phyloP scores from a whole-genome alignment of 2,888 invertebrate genomes.

The Amiota minor region DNA sequence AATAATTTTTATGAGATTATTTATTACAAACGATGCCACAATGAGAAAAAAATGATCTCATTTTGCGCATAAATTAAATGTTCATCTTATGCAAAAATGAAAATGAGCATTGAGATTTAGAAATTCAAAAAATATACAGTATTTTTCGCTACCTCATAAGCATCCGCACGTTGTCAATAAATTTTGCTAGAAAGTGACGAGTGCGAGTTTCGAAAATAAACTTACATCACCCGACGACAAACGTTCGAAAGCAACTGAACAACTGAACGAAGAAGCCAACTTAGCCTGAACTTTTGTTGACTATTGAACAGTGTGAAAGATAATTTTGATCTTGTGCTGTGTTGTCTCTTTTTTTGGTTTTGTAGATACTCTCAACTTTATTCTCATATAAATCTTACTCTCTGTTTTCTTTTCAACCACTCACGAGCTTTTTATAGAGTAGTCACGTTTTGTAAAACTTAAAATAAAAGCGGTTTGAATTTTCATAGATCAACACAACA shows the following conservation, averaged over 20 bases:
- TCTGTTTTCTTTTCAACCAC: too few species aligned
- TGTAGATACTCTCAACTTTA: too few species aligned
- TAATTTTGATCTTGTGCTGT: too few species aligned
- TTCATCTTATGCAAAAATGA: slow-evolving; percentile 58
- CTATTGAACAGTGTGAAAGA: too few species aligned
- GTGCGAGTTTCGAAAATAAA: background rate
- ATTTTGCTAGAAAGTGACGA: background rate
- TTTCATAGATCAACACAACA: too few species aligned
- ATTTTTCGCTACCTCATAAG: slow-evolving; percentile 6
- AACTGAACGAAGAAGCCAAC: too few species aligned
- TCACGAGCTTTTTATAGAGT: too few species aligned
- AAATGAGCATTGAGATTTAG: slow-evolving; percentile 17
- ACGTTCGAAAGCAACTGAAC: slow-evolving; percentile 7
- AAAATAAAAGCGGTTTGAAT: too few species aligned
- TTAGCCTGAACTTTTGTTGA: background rate
- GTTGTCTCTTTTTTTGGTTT: too few species aligned
- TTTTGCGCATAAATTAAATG: slow-evolving; percentile 52
- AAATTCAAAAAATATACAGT: background rate
- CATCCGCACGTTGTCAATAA: slow-evolving; percentile 1
- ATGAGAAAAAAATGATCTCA: slow-evolving; percentile 57
- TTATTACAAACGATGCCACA: background rate
- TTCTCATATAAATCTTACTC: too few species aligned
- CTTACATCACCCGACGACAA: background rate
- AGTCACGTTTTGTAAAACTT: too few species aligned
- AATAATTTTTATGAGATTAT: too few species aligned